phyloP scores from a whole-genome alignment of 2,888 invertebrate genomes.

The Tipula confusa region DNA sequence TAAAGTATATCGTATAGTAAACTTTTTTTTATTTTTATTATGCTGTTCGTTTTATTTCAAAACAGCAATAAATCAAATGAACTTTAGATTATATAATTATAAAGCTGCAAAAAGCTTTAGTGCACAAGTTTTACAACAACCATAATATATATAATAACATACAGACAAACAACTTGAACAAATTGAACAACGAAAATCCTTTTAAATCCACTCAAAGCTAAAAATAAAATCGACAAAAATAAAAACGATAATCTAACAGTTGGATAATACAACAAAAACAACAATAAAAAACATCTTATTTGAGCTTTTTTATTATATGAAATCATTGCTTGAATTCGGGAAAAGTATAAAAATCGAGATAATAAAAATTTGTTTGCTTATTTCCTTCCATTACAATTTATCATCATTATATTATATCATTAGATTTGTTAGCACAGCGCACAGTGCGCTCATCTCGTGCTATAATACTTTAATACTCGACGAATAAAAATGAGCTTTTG shows the following conservation, averaged over 20 bases:
- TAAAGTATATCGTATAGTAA: too few species aligned
- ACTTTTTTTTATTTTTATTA: not conserved
- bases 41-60: not conserved
- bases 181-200: conserved; percentile 1
- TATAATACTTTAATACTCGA: not conserved
- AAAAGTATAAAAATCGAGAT: not conserved
- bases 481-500: not conserved
- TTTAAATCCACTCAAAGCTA: not conserved
- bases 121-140: not conserved
- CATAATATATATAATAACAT: too few species aligned
- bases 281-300: not conserved
- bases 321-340: not conserved
- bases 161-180: not conserved
- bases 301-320: not conserved
- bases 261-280: not conserved
- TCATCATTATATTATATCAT: not conserved
- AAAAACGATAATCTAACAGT: conserved; percentile 12
- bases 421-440: not conserved
- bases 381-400: not conserved
- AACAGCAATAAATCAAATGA: not conserved
- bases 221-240: not conserved
- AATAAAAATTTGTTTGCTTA: not conserved
- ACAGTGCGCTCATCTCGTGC: not conserved
- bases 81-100: not conserved
- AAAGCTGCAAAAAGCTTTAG: not conserved